Conservation (phyloP, 2,888 invertebrate genomes). For the Harpagoxenus sublaevis region DNA sequence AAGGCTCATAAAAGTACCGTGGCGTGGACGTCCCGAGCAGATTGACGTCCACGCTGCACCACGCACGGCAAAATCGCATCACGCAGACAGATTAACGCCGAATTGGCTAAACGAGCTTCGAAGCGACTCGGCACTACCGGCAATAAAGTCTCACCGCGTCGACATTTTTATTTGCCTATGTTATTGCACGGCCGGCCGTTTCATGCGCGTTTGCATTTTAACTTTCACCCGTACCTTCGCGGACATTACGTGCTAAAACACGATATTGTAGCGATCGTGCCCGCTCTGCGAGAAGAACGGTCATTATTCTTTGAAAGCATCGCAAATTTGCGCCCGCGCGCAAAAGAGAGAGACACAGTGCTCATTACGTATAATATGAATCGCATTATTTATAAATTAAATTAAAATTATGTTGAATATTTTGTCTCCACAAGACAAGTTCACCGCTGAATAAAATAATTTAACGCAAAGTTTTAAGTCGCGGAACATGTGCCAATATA, state of each 20-base stretch:
- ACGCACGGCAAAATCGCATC: constrained; percentile 33
- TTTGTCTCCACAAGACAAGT: neutral
- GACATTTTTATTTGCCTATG: constrained; percentile 70
- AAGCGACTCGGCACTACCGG: constrained; percentile 56
- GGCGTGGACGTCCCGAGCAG: too few relatives aligned
- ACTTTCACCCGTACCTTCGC: constrained; percentile 49
- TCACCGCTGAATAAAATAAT: constrained; percentile 2
- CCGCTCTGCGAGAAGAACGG: constrained; percentile 57
- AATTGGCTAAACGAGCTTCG: constrained; percentile 67
- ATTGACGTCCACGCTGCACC: neutral
- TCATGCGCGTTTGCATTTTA: constrained; percentile 63
- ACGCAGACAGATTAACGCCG: constrained; percentile 62
- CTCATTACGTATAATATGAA: neutral
- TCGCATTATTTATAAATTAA: neutral
- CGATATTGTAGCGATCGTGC: constrained; percentile 53
- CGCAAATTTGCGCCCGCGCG: neutral
- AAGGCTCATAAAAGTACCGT: neutral
- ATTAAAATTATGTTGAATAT: constrained; percentile 11
- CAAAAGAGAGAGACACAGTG: neutral
- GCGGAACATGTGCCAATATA: too few relatives aligned
- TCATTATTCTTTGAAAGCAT: constrained; percentile 39
- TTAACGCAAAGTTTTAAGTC: neutral
- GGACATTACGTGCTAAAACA: constrained; percentile 3
- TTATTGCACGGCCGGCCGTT: constrained; percentile 60
- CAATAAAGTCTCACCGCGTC: constrained; percentile 66